Base-by-base conservation (phyloP, 2,797 vertebrate species). In the Scleropages formosus region DNA sequence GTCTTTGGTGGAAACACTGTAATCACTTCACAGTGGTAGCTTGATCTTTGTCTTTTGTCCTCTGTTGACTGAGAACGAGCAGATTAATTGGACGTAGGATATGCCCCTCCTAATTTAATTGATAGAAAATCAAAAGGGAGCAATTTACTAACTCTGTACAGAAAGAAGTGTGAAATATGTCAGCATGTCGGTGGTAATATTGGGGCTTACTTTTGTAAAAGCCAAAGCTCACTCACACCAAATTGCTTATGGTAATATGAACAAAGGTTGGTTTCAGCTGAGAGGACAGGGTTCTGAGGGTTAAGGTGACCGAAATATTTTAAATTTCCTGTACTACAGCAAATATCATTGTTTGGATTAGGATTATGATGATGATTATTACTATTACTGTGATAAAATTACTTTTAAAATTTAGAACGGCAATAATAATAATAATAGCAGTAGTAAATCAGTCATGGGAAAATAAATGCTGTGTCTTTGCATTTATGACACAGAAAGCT, bases 21-120 rank as follows among this genome's bases (percentile, higher is more conserved):
- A 46, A 75, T 75, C 74, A 75, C 64, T 67, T 46, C 64, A 75
- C 64, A 64, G 31, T 68, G n/a, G 46, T 47, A 13, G 64, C 75
- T 58, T 39, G 15, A 26, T 46, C 63, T 46, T 44, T 15, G 65
- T 22, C 60, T 6, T 39, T n/a, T 26, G 12, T n/a, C 46, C 47
- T 7, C 51, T 13, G 12, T 26, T 67, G 73, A 59, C 67, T 67
- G 64, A 75, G 31, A 60, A 49, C 20, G 16, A 59, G 26, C 31
- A 68, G 46, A 67, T 68, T 67, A 68, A 68, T 75, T 22, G 39
- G 16, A 1, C 7, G 27, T 15, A 51, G 31, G 74, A 75, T 75
- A 68, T 46, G 59, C 59, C 64, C 74, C 22, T 56, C 75, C 64
- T 24, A 12, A 75, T 75, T 67, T 67, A 24, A 24, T 10, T 68